Evolutionary conservation across 2,888 invertebrate species (phyloP).

Genomic region (Andrena dorsata): DNA sequence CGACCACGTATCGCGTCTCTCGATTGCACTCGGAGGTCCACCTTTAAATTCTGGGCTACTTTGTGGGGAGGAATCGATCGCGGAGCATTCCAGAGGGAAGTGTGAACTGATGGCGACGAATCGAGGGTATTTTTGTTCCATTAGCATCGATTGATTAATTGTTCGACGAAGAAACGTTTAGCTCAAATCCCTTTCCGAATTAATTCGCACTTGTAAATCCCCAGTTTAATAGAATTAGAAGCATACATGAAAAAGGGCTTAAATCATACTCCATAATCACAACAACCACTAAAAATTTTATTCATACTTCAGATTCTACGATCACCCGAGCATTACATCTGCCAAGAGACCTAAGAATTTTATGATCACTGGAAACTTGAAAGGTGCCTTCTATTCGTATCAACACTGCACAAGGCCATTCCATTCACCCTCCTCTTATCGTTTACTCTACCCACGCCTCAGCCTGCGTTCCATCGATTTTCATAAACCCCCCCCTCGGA

Average conservation of each 20-base stretch:
- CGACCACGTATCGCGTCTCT: constrained; percentile 37
- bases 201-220: background rate
- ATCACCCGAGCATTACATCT: background rate
- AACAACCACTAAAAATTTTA: background rate
- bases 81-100: background rate
- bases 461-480: constrained; percentile 10
- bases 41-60: constrained; percentile 50
- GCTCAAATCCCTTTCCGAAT: background rate
- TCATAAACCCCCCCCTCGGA: background rate
- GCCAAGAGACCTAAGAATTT: too few species aligned
- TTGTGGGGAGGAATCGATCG: background rate
- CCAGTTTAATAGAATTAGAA: too few species aligned
- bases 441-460: background rate
- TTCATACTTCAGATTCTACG: background rate
- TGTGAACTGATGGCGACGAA: background rate
- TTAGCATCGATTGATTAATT: background rate
- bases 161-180: background rate
- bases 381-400: background rate
- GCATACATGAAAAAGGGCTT: too few species aligned
- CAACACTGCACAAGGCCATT: background rate
- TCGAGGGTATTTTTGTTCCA: background rate
- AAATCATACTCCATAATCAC: background rate
- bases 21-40: constrained; percentile 30
- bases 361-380: too few species aligned
- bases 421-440: background rate